Conservation (phyloP, 2,113 vertebrate species). For the Serilophus lunatus region DNA sequence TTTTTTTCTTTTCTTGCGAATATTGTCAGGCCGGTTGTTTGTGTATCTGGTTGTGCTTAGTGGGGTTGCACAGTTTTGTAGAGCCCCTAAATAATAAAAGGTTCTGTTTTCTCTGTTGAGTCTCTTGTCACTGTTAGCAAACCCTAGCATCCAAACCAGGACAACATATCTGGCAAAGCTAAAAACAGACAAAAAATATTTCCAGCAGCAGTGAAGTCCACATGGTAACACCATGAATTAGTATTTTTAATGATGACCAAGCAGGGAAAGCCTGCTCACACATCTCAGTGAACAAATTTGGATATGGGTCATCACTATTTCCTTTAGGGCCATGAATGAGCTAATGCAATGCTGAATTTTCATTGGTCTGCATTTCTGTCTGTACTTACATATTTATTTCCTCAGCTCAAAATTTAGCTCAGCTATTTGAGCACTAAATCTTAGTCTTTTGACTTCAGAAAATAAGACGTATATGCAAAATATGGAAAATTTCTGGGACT, state of each 20-base stretch:
- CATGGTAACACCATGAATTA: not conserved
- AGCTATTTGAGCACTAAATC: not conserved
- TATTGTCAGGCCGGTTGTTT: too few species aligned
- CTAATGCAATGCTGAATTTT: not conserved
- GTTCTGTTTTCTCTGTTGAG: too few species aligned
- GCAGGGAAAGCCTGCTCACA: not conserved
- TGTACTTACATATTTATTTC: not conserved
- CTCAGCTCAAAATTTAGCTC: not conserved
- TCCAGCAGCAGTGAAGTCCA: not conserved
- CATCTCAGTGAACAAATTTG: not conserved
- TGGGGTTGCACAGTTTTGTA: too few species aligned
- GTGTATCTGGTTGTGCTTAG: too few species aligned
- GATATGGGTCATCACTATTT: not conserved
- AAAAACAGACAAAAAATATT: not conserved
- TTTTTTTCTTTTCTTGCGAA: too few species aligned
- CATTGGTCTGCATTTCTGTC: not conserved
- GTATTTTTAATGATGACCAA: not conserved
- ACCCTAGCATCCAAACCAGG: too few species aligned
- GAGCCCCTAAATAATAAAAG: too few species aligned
- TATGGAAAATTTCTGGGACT: not conserved
- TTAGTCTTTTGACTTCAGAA: not conserved
- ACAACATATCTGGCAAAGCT: not conserved
- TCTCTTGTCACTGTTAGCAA: too few species aligned
- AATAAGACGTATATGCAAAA: not conserved
- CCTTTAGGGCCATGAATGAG: not conserved